Conservation (phyloP, 2,113 vertebrate species). For the Datnioides undecimradiatus region DNA sequence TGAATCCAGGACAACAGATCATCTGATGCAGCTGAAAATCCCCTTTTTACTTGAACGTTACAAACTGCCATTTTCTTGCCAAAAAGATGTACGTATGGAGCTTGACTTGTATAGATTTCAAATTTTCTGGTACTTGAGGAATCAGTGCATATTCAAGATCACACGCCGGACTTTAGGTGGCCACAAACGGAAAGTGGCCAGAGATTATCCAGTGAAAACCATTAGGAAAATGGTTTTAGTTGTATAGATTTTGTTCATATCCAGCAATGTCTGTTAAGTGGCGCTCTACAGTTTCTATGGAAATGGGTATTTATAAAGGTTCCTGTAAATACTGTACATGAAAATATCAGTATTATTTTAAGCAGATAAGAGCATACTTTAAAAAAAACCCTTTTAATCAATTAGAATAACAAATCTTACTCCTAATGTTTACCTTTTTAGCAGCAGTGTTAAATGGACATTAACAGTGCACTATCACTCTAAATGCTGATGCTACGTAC, state of each 20-base stretch:
- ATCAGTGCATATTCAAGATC: background rate
- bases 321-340: constrained; percentile 89
- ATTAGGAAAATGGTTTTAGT: constrained; percentile 60
- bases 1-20: background rate
- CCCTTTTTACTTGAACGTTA: constrained; percentile 44
- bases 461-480: background rate
- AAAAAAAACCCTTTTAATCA: constrained; percentile 32
- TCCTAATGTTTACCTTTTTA: background rate
- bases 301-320: constrained; percentile 81
- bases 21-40: constrained; percentile 16
- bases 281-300: constrained; percentile 79
- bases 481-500: background rate
- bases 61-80: constrained; percentile 47
- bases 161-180: background rate
- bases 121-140: background rate
- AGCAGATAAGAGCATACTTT: constrained; percentile 75
- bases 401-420: background rate
- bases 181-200: constrained; percentile 12
- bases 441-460: background rate
- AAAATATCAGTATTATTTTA: constrained; percentile 84
- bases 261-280: constrained; percentile 73
- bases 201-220: constrained; percentile 16
- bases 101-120: background rate
- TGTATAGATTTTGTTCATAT: constrained; percentile 63
- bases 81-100: constrained; percentile 8